These are phyloP conservation scores for Ashinkailepas kermadecensis DNA, from an alignment of 2,888 invertebrate genomes.

Conservation along the genomic window DNA sequence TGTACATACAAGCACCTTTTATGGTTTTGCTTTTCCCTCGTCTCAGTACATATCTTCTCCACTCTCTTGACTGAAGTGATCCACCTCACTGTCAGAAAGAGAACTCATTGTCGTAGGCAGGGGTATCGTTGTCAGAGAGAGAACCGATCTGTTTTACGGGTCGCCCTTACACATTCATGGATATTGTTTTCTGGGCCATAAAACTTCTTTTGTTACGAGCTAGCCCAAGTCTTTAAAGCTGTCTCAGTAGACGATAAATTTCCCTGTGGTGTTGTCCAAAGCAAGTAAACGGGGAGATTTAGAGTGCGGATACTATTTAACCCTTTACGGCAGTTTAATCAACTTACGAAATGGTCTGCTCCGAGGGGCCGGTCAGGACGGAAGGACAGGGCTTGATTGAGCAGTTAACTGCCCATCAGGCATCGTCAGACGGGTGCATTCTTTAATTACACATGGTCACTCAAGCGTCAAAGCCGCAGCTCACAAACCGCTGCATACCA, in stretches of 20 bases:
- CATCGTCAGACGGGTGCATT: no score
- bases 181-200: slow-evolving; percentile 12
- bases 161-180: not conserved
- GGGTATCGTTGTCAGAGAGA: not conserved
- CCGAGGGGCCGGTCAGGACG: not conserved
- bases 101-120: no score
- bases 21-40: no score
- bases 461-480: no score
- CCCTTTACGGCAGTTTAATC: slow-evolving; percentile 15
- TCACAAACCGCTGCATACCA: no score
- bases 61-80: no score
- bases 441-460: no score
- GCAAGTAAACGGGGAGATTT: not conserved
- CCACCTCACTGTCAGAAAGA: no score
- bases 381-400: not conserved
- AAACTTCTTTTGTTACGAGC: slow-evolving; percentile 13
- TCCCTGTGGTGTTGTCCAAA: slow-evolving; percentile 7
- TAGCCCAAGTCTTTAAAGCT: not conserved
- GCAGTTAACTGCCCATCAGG: not conserved
- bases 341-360: not conserved
- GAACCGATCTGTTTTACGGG: not conserved
- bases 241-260: not conserved
- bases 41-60: no score
- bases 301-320: not conserved
- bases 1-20: no score